Evolutionary conservation across 1,140 invertebrate species (phyloP).

Genomic region (Bombus waltoni): DNA sequence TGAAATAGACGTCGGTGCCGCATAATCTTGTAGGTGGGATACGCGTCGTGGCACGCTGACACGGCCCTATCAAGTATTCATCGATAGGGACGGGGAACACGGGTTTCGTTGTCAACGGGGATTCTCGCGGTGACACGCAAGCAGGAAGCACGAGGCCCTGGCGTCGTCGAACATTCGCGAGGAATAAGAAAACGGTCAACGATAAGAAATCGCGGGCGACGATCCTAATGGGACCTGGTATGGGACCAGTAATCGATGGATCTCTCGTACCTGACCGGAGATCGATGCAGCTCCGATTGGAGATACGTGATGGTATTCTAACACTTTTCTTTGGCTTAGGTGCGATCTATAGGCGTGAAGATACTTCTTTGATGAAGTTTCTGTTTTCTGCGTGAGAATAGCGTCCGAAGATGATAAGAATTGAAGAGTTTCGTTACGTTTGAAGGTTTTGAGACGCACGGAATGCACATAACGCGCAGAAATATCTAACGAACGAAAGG

Average conservation of each 20-base stretch:
- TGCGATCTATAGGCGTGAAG: too few relatives aligned
- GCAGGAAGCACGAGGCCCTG: slow-evolving; percentile 36
- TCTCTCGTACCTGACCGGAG: slow-evolving; percentile 9
- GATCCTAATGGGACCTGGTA: neutral
- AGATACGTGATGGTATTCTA: neutral
- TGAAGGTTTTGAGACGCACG: too few relatives aligned
- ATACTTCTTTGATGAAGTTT: too few relatives aligned
- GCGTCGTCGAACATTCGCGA: neutral
- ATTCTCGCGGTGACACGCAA: slow-evolving; percentile 55
- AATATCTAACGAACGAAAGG: too few relatives aligned
- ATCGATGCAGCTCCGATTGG: slow-evolving; percentile 6
- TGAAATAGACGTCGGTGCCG: slow-evolving; percentile 60
- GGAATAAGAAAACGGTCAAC: slow-evolving; percentile 1
- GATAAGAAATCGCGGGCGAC: slow-evolving; percentile 24
- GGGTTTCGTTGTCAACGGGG: slow-evolving; percentile 63
- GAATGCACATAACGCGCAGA: too few relatives aligned
- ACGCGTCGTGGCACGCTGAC: slow-evolving; percentile 51
- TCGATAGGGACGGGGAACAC: slow-evolving; percentile 45
- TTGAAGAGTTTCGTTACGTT: too few relatives aligned
- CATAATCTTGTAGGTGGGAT: slow-evolving; percentile 70
- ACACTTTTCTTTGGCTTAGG: neutral
- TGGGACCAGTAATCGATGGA: neutral
- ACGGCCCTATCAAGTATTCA: slow-evolving; percentile 65
- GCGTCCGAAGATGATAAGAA: too few relatives aligned
- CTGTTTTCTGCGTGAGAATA: too few relatives aligned